Evolutionary conservation across 2,113 vertebrate genomes (phyloP).

Genomic region (Oreotrochilus melanogaster): DNA sequence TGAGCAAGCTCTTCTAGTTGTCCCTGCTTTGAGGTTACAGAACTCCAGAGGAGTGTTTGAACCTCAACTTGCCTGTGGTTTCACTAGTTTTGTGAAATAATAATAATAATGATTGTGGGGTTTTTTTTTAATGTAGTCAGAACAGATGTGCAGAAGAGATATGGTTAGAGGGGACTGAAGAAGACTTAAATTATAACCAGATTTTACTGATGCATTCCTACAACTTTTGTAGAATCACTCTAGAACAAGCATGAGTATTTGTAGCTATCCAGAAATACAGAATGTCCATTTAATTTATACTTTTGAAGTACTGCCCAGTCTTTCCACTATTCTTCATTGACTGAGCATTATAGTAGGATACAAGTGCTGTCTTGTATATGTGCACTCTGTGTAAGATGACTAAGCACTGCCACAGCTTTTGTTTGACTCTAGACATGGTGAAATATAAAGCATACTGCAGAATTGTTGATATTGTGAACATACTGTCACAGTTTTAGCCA

Average conservation of each 20-base stretch:
- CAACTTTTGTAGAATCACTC: neutral
- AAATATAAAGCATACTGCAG: neutral
- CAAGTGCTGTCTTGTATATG: neutral
- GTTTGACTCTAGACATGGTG: neutral
- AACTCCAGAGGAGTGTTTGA: neutral
- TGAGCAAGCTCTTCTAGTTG: neutral
- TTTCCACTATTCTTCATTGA: neutral
- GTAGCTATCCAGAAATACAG: neutral
- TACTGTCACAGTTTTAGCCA: neutral
- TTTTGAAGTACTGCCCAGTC: neutral
- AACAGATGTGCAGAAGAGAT: neutral
- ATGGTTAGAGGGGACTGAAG: neutral
- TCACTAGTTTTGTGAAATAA: neutral
- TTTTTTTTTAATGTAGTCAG: neutral
- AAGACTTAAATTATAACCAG: neutral
- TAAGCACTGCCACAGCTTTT: neutral
- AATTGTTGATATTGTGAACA: neutral
- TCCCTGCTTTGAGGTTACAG: neutral
- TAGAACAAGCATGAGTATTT: neutral
- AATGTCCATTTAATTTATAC: neutral
- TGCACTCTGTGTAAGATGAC: neutral
- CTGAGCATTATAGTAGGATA: neutral
- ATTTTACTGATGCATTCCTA: neutral
- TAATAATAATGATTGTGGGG: neutral
- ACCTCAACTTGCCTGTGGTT: neutral